Percentiles rank a stretch among this genome's conserved stretches.
Evolutionary conservation across 1,140 invertebrate species (phyloP).

Genomic region (Conopomorpha cramerella): DNA sequence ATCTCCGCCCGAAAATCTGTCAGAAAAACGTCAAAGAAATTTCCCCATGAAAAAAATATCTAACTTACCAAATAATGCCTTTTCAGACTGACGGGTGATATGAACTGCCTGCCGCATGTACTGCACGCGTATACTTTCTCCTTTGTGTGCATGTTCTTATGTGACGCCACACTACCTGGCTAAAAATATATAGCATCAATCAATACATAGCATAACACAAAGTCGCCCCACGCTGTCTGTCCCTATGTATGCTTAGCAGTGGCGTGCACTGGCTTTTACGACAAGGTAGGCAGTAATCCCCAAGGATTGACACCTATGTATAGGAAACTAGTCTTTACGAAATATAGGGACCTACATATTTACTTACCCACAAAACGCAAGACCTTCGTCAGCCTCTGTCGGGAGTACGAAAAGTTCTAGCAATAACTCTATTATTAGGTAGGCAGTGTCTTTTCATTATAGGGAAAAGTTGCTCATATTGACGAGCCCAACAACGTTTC

Average conservation of each 20-base stretch:
- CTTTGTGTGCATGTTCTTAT: conserved; percentile 67
- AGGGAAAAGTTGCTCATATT: background rate
- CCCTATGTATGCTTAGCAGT: too few species aligned
- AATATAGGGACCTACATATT: background rate
- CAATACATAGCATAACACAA: background rate
- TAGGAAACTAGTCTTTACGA: background rate
- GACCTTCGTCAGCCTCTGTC: too few species aligned
- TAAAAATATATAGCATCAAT: conserved; percentile 10
- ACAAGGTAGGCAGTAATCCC: too few species aligned
- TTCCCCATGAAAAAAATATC: background rate
- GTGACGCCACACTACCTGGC: conserved; percentile 58
- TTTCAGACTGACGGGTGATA: conserved; percentile 23
- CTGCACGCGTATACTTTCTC: conserved; percentile 69
- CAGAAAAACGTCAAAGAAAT: too few species aligned
- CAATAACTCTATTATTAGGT: background rate
- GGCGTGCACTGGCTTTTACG: too few species aligned
- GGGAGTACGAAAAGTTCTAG: too few species aligned
- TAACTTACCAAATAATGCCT: conserved; percentile 21
- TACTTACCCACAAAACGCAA: background rate
- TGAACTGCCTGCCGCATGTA: conserved; percentile 46
- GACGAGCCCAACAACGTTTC: background rate
- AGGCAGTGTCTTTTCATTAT: background rate
- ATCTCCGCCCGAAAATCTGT: background rate
- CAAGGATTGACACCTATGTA: too few species aligned
- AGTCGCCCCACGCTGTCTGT: background rate